A percentile compares a stretch with the other conserved stretches of the same genome.
These are phyloP conservation scores for Andricus curvator DNA, from an alignment of 2,888 invertebrate species.

Conservation along the genomic window DNA sequence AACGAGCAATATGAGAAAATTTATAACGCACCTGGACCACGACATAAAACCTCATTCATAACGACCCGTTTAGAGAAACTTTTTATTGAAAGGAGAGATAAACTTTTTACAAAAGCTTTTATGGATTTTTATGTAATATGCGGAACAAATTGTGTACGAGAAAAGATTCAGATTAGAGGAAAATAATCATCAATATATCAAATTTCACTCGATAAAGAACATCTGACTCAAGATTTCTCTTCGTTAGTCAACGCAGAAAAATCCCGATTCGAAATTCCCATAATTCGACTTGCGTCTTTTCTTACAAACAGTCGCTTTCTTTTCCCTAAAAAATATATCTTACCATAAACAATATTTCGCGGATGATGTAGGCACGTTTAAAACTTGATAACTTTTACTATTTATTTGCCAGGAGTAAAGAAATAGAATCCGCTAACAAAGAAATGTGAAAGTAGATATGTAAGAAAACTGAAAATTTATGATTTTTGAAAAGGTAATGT, in stretches of 20 bases:
- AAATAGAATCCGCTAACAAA: background rate
- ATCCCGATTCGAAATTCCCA: constrained; percentile 5
- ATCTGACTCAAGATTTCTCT: constrained; percentile 10
- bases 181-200: background rate
- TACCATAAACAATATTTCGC: background rate
- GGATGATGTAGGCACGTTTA: background rate
- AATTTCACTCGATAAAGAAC: constrained; percentile 6
- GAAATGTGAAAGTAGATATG: background rate
- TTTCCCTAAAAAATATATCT: background rate
- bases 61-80: background rate
- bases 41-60: background rate
- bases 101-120: background rate
- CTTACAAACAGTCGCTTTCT: background rate
- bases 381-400: background rate
- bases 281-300: background rate
- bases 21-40: constrained; percentile 1
- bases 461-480: background rate
- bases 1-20: constrained; percentile 2
- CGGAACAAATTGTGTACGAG: background rate
- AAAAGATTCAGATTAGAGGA: background rate
- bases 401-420: background rate
- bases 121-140: background rate
- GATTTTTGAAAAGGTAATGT: no score
- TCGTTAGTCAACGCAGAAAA: constrained; percentile 19
- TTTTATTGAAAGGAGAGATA: background rate